Base-by-base conservation (phyloP, 2,888 invertebrate species). In the Andrena bucephala region DNA sequence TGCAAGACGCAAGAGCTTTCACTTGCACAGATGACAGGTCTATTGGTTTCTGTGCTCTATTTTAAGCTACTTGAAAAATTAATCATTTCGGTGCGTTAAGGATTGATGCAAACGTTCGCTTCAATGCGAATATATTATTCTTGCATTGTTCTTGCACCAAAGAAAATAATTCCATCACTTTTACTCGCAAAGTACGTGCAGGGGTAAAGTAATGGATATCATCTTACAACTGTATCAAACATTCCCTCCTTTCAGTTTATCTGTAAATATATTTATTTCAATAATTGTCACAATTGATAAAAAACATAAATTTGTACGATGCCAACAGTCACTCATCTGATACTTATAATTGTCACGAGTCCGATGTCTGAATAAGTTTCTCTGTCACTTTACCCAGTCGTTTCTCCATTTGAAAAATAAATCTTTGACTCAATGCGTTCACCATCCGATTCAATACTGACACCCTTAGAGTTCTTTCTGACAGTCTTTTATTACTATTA, bases 1-100 rank as follows among this genome's bases (percentile, higher is more conserved):
- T 31, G 95, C 96, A 71, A 95, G 95, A 24, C 95, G 96, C 92
- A 94, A 96, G 90, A 96, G 96, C 92, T 96, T 96, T 91, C 95
- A 95, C 87, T 90, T 94, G 79, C 92, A 93, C 68, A 93, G 93
- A 92, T 94, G 93, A 94, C 93, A 88, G 69, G 84, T 92, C 79
- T 90, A 88, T 81, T 83, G 82, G 73, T 75, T 90, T 73, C 63
- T 87, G 73, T 70, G 63, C 70, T 74, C 85, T 42, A 89, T 91
- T 78, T 84, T 91, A 81, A 86, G 84, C 84, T 90, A 86, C 77
- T 77, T 91, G 59, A 91, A 89, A 67, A 83, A 89, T 86, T 89
- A 81, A 87, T 16, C 36, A 2, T 67, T 24, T 66, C 16, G n/a
- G 48, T 27, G 13, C 29, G 16, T 71, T 50, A 57, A 79, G 13